Base-by-base conservation (phyloP, 1,140 invertebrate species). In the Pogonus chalceus region DNA sequence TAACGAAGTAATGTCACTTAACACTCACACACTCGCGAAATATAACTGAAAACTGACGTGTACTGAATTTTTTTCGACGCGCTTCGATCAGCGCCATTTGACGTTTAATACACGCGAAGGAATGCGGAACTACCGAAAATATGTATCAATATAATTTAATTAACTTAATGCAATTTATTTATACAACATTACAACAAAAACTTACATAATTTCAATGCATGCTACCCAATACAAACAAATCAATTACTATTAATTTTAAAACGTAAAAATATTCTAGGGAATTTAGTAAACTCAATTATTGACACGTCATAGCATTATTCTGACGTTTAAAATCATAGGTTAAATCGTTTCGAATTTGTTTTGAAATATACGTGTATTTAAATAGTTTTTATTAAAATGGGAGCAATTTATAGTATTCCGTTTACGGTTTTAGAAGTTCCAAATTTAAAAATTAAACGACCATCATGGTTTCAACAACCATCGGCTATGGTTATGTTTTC, bases 401-500 rank as follows among this genome's bases (percentile, higher is more conserved):
- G 94, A 74, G 72, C 77, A 50, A 62, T 92, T 22, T 92, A 87
- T 64, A 76, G 78, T 51, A 62, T 91, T 58, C 91, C 92, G 0
- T 97, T 88, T 69, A 72, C 77, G 56, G 75, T 96, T 39, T 75
- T 98, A 51, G 87, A 94, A 76, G 82, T 89, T 60, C 95, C 95
- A 24, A 91, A 95, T 74, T 78, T 98, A 48, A 95, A 93, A 73
- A 77, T 97, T 22, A 93, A 94, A 65, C 86, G 80, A 62, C 92
- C 92, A 51, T 83, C 87, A 79, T 96, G 92, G 91, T 70, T 96
- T 26, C 84, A 87, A 37, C 81, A 89, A 72, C 96, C 96, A 0
- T 95, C 91, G 47, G 83, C 93, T 20, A 98, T 96, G 91, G 79
- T 86, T 56, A 87, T 96, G 55, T 98, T 96, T 73, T 80, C 88